phyloP scores from a whole-genome alignment of 2,888 invertebrate species.

The Drosophila tanythrix region DNA sequence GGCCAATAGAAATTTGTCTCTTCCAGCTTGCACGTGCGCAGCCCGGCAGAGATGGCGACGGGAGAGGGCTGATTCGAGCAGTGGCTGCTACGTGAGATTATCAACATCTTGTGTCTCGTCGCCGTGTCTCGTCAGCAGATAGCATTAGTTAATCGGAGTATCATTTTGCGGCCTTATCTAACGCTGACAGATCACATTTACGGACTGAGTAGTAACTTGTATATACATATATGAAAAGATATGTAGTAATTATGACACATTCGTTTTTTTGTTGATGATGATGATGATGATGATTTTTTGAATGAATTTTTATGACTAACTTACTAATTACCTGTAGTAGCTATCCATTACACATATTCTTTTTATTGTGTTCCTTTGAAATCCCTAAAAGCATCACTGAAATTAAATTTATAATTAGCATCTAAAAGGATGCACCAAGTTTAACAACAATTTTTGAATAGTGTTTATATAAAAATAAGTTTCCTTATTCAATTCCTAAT shows the following conservation, averaged over 20 bases:
- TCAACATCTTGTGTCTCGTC: slow-evolving; percentile 26
- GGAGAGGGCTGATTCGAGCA: slow-evolving; percentile 10
- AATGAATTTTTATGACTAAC: slow-evolving; percentile 9
- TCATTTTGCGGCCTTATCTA: slow-evolving; percentile 35
- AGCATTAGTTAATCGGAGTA: slow-evolving; percentile 46
- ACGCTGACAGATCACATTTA: slow-evolving; percentile 51
- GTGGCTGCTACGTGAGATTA: slow-evolving; percentile 65
- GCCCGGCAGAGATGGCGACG: slow-evolving; percentile 12
- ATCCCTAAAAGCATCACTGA: neutral
- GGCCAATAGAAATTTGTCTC: slow-evolving; percentile 51
- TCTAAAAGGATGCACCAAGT: neutral
- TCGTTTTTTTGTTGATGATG: neutral
- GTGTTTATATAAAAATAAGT: neutral
- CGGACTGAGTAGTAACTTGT: neutral
- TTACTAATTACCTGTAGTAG: neutral
- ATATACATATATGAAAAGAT: neutral
- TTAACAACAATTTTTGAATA: neutral
- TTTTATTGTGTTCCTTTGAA: neutral
- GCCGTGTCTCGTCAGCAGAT: slow-evolving; percentile 55
- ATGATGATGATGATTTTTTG: neutral
- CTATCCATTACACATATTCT: fast-evolving
- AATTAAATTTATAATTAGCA: neutral
- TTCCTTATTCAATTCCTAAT: neutral
- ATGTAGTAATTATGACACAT: neutral
- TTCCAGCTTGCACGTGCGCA: slow-evolving; percentile 30